phyloP scores from a whole-genome alignment of 2,888 invertebrate species.

The Cryptocephalus primarius region DNA sequence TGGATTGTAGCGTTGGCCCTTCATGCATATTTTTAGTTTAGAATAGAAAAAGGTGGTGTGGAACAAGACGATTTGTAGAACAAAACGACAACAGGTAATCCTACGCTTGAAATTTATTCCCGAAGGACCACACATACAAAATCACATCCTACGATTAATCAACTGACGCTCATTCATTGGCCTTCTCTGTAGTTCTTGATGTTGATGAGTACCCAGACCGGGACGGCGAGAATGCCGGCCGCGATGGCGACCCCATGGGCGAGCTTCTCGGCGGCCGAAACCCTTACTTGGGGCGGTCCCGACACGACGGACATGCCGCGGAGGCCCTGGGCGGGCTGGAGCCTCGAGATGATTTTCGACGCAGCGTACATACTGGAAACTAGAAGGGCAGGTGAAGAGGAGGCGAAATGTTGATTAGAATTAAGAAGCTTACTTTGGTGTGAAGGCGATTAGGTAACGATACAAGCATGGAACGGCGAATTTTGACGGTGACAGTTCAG shows the following conservation, averaged over 20 bases:
- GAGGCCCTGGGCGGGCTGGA: constrained; percentile 7
- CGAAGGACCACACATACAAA: no score
- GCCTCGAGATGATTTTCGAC: constrained; percentile 9
- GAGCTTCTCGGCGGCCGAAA: constrained; percentile 26
- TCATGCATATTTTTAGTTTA: no score
- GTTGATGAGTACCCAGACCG: constrained; percentile 30
- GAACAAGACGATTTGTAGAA: no score
- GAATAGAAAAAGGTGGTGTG: no score
- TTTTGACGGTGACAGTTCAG: no score
- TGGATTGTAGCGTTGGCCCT: no score
- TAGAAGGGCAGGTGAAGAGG: background rate
- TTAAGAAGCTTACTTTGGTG: background rate
- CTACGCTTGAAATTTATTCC: no score
- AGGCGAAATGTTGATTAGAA: background rate
- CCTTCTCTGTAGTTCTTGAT: constrained; percentile 29
- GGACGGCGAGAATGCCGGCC: constrained; percentile 22
- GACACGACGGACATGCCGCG: constrained; percentile 23
- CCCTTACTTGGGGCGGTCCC: constrained; percentile 28
- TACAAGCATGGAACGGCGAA: background rate
- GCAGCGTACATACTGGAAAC: background rate
- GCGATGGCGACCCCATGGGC: constrained; percentile 26
- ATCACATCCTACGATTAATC: no score
- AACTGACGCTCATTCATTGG: constrained; percentile 2
- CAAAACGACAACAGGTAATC: no score
- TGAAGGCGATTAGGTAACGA: background rate